Base-by-base conservation (phyloP, 2,888 invertebrate species). In the Sympetrum striolatum region DNA sequence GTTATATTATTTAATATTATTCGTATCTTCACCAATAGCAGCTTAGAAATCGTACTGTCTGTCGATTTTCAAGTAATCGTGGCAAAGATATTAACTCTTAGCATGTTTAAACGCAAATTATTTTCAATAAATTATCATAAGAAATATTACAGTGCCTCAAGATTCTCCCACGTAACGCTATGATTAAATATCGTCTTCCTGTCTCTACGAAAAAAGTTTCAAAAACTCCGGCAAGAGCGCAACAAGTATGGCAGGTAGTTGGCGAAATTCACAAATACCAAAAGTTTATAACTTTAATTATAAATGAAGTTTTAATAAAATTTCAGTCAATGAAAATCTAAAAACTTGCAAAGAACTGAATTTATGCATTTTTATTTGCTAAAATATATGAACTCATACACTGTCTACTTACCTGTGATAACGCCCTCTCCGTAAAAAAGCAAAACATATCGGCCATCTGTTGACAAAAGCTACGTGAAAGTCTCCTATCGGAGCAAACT, bases 351-450 rank as follows among this genome's bases (percentile, higher is more conserved):
- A 14, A 79, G 3, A 79, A 79, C 14, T 25, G 3, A 31, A 35
- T 14, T 15, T 4, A 79, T 79, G 4, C 10, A 14, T 5, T 79
- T 35, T 15, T 79, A 31, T 31, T 12, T 25, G 12, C 5, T 79
- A 25, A 79, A 25, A 79, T 25, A 25, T 35, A 31, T 79, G 39
- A 15, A 39, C 15, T 39, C 3, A 15, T 12, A 39, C 22, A 15
- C 80, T 18, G 10, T 31, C 14, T 18, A 80, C 39, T 82, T 82
- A 82, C 82, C 82, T 86, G 73, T 86, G 86, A 58, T 86, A 60
- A 86, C 86, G 86, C 86, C 86, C 86, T 86, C 86, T 86, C 53
- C 22, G 81, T n/a, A 86, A 81, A 81, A 86, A 86, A 86, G 37
- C 1, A 86, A 86, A 86, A 86, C 25, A 60, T 6, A 60, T 48